A percentile compares a stretch with the other conserved stretches of the same genome.
These are phyloP conservation scores for Chinchilla lanigera DNA, from an alignment of 2,113 vertebrate genomes.

Conservation along the genomic window DNA sequence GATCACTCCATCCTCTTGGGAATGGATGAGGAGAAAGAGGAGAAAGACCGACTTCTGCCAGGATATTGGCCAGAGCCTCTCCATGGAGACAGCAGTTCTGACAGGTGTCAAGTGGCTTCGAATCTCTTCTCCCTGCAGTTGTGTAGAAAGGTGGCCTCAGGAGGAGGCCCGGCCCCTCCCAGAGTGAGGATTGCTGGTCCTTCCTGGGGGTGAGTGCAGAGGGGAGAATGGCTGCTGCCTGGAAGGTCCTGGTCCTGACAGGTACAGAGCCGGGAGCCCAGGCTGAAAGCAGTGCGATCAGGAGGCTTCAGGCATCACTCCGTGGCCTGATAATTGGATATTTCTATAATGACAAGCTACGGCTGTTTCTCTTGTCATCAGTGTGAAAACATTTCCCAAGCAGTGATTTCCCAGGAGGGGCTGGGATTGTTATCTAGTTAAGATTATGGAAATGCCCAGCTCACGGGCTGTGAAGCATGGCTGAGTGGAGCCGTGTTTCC, in stretches of 20 bases:
- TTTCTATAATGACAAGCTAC: conserved; percentile 73
- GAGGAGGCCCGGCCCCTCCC: neutral
- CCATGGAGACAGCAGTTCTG: neutral
- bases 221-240: neutral
- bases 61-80: neutral
- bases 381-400: conserved; percentile 36
- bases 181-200: neutral
- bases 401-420: conserved; percentile 44
- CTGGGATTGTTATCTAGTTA: conserved; percentile 47
- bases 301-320: conserved; percentile 38
- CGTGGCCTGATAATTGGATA: conserved; percentile 59
- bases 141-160: neutral
- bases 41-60: neutral
- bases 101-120: neutral
- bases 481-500: neutral
- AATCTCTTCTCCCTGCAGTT: neutral
- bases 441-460: conserved; percentile 22
- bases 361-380: conserved; percentile 58
- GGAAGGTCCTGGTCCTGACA: neutral
- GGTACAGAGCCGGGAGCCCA: conserved; percentile 35
- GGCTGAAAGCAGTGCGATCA: neutral
- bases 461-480: neutral
- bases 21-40: neutral
- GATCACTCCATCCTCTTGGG: neutral
- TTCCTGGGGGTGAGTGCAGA: neutral